phyloP scores from a whole-genome alignment of 2,888 invertebrate species.

The Volucella inanis region DNA sequence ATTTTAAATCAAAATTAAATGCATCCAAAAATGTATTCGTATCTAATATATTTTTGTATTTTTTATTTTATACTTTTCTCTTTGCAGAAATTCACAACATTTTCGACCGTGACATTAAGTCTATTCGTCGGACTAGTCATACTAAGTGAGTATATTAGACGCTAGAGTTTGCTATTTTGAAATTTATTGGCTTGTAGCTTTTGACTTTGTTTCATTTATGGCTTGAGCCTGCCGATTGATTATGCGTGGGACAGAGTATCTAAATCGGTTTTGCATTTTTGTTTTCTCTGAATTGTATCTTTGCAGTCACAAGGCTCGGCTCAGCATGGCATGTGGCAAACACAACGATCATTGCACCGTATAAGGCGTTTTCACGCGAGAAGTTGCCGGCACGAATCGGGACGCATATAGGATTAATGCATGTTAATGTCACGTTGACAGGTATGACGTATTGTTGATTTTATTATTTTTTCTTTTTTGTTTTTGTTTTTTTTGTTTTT shows the following conservation, averaged over 20 bases:
- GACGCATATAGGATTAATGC: slow-evolving; percentile 95
- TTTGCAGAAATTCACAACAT: slow-evolving; percentile 93
- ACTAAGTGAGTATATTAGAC: slow-evolving; percentile 88
- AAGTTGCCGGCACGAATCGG: slow-evolving; percentile 94
- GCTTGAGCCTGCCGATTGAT: not conserved
- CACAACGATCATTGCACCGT: slow-evolving; percentile 91
- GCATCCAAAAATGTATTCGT: slow-evolving; percentile 40
- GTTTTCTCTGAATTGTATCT: slow-evolving; percentile 48
- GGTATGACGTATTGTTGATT: slow-evolving; percentile 85
- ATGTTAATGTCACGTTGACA: slow-evolving; percentile 96
- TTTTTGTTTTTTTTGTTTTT: slow-evolving; percentile 5
- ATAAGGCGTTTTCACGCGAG: slow-evolving; percentile 95
- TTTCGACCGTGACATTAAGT: slow-evolving; percentile 95
- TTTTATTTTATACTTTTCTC: slow-evolving; percentile 44
- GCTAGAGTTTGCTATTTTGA: slow-evolving; percentile 34
- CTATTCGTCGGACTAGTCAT: slow-evolving; percentile 96
- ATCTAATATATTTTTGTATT: slow-evolving; percentile 7
- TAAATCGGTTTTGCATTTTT: slow-evolving; percentile 49
- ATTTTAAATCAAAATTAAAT: slow-evolving; percentile 54
- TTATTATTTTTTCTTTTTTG: too few relatives aligned
- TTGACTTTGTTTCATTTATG: slow-evolving; percentile 14
- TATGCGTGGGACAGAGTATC: slow-evolving; percentile 22
- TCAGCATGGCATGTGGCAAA: slow-evolving; percentile 96
- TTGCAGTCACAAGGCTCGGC: slow-evolving; percentile 93
- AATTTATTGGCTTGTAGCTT: slow-evolving; percentile 58